Conservation (phyloP, 2,888 invertebrate genomes). For the Mayetiola destructor region DNA sequence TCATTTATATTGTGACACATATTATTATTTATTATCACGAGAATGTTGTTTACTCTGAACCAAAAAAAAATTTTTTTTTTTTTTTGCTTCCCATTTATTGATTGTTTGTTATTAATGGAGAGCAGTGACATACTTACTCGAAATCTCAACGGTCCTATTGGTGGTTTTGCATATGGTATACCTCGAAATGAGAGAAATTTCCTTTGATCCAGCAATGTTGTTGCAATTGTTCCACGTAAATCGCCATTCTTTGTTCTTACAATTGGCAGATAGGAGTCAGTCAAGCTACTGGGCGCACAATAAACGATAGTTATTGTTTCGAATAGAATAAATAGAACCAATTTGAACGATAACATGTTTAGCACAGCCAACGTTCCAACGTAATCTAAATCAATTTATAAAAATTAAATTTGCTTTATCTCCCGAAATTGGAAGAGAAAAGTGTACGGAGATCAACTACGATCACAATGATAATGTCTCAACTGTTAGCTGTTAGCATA, state of each 20-base stretch:
- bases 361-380: neutral
- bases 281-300: neutral
- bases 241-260: neutral
- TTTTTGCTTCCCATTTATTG: neutral
- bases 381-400: neutral
- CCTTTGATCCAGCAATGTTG: neutral
- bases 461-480: no score
- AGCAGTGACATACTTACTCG: neutral
- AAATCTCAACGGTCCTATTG: slow-evolving; percentile 2
- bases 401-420: neutral
- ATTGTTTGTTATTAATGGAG: neutral
- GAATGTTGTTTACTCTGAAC: neutral
- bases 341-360: neutral
- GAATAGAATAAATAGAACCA: neutral
- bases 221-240: neutral
- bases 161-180: slow-evolving; percentile 13
- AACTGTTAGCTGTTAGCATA: no score
- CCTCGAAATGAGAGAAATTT: slow-evolving; percentile 10
- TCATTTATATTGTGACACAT: neutral
- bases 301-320: neutral
- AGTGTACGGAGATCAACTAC: no score
- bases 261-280: neutral
- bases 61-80: neutral
- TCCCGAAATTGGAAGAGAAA: neutral
- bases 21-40: neutral